phyloP scores from a whole-genome alignment of 2,888 invertebrate species.

The Byasa hedistus region DNA sequence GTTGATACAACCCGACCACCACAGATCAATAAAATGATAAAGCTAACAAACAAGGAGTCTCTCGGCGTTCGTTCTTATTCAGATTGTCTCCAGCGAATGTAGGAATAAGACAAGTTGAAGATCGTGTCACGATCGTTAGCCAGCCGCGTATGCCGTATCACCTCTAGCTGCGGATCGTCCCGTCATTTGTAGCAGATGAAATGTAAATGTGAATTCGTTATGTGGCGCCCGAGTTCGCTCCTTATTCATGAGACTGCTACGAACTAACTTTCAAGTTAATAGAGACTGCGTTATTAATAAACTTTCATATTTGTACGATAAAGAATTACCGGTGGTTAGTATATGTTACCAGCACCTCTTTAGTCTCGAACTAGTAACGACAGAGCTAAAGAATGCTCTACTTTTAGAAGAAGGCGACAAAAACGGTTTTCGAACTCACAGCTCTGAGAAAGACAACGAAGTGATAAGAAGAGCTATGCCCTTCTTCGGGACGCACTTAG shows the following conservation, averaged over 20 bases:
- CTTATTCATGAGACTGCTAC: conserved; percentile 71
- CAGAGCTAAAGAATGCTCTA: too few species aligned
- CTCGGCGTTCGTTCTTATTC: conserved; percentile 10
- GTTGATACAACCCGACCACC: not conserved
- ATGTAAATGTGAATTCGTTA: conserved; percentile 78
- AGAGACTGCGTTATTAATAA: conserved; percentile 34
- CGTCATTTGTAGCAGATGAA: conserved; percentile 79
- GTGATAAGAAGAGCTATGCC: too few species aligned
- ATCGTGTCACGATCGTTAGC: conserved; percentile 53
- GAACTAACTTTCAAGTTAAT: conserved; percentile 32
- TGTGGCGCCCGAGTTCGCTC: conserved; percentile 70
- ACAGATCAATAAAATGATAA: conserved; percentile 19
- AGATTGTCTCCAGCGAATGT: conserved; percentile 13
- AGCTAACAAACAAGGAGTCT: conserved; percentile 18
- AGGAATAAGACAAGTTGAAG: conserved; percentile 28
- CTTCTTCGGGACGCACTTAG: too few species aligned
- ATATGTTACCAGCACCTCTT: too few species aligned
- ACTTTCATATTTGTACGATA: not conserved
- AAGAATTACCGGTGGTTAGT: too few species aligned
- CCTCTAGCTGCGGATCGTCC: conserved; percentile 63
- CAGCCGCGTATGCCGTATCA: conserved; percentile 49
- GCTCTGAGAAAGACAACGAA: too few species aligned
- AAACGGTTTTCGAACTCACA: too few species aligned
- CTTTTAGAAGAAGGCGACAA: too few species aligned
- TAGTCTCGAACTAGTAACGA: too few species aligned